These are phyloP conservation scores for Dryadula phaetusa DNA, from an alignment of 2,888 invertebrate species.

Conservation along the genomic window DNA sequence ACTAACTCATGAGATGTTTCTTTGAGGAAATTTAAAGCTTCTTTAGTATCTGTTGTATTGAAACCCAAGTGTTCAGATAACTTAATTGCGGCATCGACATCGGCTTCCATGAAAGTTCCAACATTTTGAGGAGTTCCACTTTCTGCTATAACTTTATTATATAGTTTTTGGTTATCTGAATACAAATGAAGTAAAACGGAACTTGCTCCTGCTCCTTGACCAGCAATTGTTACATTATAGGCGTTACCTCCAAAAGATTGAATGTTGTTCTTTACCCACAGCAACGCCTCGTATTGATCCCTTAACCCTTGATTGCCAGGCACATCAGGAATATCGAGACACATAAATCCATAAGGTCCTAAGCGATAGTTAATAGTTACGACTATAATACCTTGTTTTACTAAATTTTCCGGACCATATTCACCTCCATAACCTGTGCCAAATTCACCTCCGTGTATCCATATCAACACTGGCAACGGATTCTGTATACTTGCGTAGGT, in stretches of 20 bases:
- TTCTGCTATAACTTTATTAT: constrained; percentile 68
- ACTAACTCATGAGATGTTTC: constrained; percentile 62
- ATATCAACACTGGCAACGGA: constrained; percentile 73
- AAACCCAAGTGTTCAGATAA: constrained; percentile 67
- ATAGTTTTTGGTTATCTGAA: constrained; percentile 70
- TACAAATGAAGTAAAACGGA: constrained; percentile 72
- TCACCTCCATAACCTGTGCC: constrained; percentile 60
- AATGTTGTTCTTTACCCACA: constrained; percentile 72
- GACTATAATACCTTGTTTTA: constrained; percentile 68
- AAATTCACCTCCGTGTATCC: constrained; percentile 75
- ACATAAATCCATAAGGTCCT: constrained; percentile 77
- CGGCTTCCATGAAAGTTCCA: constrained; percentile 66
- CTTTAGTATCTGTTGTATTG: constrained; percentile 61
- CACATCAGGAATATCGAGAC: constrained; percentile 65
- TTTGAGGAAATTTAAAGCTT: constrained; percentile 65
- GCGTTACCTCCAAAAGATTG: constrained; percentile 75
- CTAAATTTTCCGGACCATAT: constrained; percentile 62
- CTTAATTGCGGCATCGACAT: constrained; percentile 64
- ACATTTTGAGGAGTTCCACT: constrained; percentile 73
- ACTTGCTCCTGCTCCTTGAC: constrained; percentile 71
- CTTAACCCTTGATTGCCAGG: constrained; percentile 77
- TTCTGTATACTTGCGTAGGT: constrained; percentile 62
- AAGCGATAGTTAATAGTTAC: constrained; percentile 75
- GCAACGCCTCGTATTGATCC: constrained; percentile 71
- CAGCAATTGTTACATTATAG: constrained; percentile 71